Evolutionary conservation across 2,888 invertebrate genomes (phyloP).

Genomic region (Perithous albicinctus): DNA sequence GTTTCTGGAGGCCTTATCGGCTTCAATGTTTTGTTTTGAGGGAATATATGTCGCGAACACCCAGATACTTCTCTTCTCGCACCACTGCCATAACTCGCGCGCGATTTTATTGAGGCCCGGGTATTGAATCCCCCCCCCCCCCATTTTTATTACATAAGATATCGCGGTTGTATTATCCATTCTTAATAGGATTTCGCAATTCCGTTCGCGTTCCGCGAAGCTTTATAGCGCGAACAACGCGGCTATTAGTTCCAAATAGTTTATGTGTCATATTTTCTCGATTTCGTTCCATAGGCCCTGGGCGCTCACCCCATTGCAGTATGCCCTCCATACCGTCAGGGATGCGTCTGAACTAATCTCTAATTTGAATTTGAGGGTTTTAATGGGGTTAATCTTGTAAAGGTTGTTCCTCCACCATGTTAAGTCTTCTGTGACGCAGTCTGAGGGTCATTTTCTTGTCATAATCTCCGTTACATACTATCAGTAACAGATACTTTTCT

Average conservation of each 20-base stretch:
- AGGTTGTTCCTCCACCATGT: not conserved
- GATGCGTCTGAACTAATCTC: conserved; percentile 18
- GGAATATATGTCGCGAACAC: conserved; percentile 57
- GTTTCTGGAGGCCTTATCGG: conserved; percentile 50
- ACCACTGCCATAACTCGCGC: conserved; percentile 29
- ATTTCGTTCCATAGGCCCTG: not conserved
- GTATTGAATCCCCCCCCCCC: conserved; percentile 30
- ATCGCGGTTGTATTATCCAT: conserved; percentile 33
- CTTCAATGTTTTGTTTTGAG: conserved; percentile 58
- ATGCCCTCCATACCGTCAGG: not conserved
- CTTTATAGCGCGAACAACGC: not conserved
- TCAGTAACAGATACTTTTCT: not conserved
- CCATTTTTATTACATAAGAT: conserved; percentile 33
- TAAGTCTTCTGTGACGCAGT: not conserved
- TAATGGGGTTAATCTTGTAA: conserved; percentile 4
- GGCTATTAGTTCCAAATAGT: conserved; percentile 8
- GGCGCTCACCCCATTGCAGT: not conserved
- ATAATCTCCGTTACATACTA: not conserved
- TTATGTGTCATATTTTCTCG: conserved; percentile 21
- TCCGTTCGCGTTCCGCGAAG: not conserved
- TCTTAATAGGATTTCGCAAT: conserved; percentile 15
- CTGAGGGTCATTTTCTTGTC: not conserved
- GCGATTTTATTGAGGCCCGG: conserved; percentile 11
- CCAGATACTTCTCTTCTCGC: conserved; percentile 32
- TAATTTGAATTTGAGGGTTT: not conserved